Conservation (phyloP, 2,888 invertebrate genomes). For the Eilema sororculum region DNA sequence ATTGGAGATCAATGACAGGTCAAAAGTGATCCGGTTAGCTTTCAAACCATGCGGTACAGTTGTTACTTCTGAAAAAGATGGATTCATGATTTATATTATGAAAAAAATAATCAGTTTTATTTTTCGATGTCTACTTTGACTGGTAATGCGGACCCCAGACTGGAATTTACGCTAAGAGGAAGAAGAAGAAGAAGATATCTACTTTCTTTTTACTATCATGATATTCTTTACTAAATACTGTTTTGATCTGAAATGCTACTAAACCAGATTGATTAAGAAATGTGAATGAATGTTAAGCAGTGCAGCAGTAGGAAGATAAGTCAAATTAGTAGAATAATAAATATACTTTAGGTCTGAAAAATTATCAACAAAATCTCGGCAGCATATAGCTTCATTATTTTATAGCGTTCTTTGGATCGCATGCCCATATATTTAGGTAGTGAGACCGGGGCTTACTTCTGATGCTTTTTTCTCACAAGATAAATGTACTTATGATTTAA, state of each 20-base stretch:
- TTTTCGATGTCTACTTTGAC: background rate
- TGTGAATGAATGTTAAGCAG: no score
- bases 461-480: constrained; percentile 40
- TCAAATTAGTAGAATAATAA: background rate
- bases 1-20: background rate
- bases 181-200: background rate
- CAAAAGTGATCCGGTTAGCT: background rate
- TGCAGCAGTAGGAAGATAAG: no score
- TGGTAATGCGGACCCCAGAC: no score
- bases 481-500: constrained; percentile 39
- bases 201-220: background rate
- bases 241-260: background rate
- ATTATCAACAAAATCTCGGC: background rate
- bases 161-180: no score
- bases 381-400: background rate
- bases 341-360: background rate
- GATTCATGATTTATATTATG: no score
- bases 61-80: no score
- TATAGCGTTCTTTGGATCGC: constrained; percentile 9
- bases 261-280: background rate
- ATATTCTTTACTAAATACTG: background rate
- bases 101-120: background rate
- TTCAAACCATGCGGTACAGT: background rate
- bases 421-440: constrained; percentile 1
- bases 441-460: constrained; percentile 17